Conservation (phyloP, 2,113 vertebrate genomes). For the Hucho hucho region DNA sequence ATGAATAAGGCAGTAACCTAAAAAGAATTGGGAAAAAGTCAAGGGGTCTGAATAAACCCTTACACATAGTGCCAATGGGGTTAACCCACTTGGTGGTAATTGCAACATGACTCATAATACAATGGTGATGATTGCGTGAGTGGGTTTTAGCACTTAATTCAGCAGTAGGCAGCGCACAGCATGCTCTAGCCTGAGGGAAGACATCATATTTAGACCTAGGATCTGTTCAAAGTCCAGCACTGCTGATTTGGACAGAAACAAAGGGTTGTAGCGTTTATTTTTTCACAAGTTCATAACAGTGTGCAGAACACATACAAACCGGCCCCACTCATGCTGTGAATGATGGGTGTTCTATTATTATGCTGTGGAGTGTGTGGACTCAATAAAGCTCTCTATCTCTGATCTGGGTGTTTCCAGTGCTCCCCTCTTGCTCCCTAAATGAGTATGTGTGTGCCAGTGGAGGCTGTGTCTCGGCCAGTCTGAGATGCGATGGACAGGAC, state of each 20-base stretch:
- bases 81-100: no score
- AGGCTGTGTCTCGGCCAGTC: conserved; percentile 87
- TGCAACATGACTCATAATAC: background rate
- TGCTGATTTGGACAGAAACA: background rate
- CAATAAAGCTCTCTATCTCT: conserved; percentile 13
- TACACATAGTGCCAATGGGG: no score
- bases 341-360: background rate
- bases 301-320: background rate
- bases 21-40: no score
- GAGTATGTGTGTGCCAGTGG: conserved; percentile 91
- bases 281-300: background rate
- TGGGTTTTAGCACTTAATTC: conserved; percentile 11
- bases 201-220: background rate
- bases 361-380: background rate
- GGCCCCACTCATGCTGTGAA: background rate
- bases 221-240: background rate
- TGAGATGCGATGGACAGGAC: conserved; percentile 89
- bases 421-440: conserved; percentile 89
- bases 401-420: conserved; percentile 62
- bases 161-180: conserved; percentile 13
- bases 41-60: no score
- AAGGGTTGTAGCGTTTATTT: background rate
- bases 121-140: background rate
- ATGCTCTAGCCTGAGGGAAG: conserved; percentile 8
- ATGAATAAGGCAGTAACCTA: no score